phyloP scores from a whole-genome alignment of 2,888 invertebrate genomes.

The Perizoma affinitatum region DNA sequence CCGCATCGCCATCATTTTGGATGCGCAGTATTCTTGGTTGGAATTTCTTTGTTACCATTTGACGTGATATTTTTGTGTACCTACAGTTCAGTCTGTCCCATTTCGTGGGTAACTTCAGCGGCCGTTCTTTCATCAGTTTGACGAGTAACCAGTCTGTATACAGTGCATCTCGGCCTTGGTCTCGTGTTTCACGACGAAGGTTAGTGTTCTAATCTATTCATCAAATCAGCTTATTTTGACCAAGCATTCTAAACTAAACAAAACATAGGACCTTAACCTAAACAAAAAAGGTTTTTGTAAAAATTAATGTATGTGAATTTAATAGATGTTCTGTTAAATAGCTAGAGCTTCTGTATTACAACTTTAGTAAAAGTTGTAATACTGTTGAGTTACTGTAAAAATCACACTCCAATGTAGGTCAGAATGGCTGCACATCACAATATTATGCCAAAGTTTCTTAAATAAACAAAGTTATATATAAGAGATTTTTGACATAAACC shows the following conservation, averaged over 20 bases:
- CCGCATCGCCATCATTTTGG: slow-evolving; percentile 36
- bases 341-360: too few relatives aligned
- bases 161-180: slow-evolving; percentile 87
- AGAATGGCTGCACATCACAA: too few relatives aligned
- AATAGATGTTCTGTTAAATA: neutral
- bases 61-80: slow-evolving; percentile 49
- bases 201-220: slow-evolving; percentile 63
- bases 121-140: slow-evolving; percentile 84
- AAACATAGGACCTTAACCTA: too few relatives aligned
- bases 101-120: slow-evolving; percentile 85
- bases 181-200: slow-evolving; percentile 87
- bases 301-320: neutral
- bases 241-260: neutral
- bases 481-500: too few relatives aligned
- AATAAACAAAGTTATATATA: too few relatives aligned
- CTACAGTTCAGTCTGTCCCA: slow-evolving; percentile 84
- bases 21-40: slow-evolving; percentile 40
- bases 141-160: slow-evolving; percentile 85
- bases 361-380: too few relatives aligned
- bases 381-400: too few relatives aligned
- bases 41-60: slow-evolving; percentile 52
- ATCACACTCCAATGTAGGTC: too few relatives aligned
- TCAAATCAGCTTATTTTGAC: slow-evolving; percentile 39
- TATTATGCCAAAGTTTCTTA: too few relatives aligned
- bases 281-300: too few relatives aligned